Conservation (phyloP, 2,113 vertebrate genomes). For the Capricornis sumatraensis region DNA sequence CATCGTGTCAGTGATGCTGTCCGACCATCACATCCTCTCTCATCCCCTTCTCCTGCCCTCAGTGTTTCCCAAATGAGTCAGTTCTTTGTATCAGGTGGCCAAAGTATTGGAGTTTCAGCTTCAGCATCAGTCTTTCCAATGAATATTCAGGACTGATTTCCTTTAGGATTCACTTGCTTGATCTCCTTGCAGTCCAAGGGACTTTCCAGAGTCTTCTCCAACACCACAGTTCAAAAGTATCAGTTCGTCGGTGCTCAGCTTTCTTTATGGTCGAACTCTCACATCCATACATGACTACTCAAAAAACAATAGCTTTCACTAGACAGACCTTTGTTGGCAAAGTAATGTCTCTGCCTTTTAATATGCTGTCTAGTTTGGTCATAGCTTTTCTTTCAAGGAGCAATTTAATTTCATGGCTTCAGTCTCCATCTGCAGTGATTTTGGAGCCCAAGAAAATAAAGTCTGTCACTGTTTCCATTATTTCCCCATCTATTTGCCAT, state of each 20-base stretch:
- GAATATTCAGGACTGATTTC: not conserved
- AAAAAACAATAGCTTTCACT: not conserved
- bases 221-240: not conserved
- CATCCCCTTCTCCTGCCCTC: not conserved
- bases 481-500: not conserved
- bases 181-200: not conserved
- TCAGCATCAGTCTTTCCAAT: not conserved
- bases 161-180: not conserved
- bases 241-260: not conserved
- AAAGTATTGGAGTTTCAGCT: not conserved
- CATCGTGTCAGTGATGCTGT: not conserved
- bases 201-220: not conserved
- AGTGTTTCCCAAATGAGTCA: not conserved
- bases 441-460: not conserved
- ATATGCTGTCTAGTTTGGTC: not conserved
- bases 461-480: not conserved
- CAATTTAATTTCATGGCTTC: not conserved
- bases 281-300: not conserved
- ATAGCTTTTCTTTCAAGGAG: not conserved
- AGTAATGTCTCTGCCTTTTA: not conserved
- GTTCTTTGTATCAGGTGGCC: not conserved
- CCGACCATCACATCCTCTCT: not conserved
- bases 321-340: not conserved
- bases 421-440: not conserved
- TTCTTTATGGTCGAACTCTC: not conserved